These are phyloP conservation scores for Neocloeon triangulifer DNA, from an alignment of 1,140 invertebrate species.

Conservation along the genomic window DNA sequence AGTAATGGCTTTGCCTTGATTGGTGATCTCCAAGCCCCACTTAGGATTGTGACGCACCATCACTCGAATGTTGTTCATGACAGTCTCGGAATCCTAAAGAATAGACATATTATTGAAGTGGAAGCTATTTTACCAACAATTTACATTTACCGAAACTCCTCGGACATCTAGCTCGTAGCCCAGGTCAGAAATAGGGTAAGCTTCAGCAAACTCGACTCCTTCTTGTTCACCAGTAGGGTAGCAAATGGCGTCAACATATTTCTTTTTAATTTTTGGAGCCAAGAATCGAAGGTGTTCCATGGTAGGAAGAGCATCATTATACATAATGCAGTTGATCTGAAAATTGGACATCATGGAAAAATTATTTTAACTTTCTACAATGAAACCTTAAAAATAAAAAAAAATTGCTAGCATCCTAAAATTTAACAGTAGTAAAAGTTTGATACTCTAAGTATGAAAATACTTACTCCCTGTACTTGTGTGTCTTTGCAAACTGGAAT, in stretches of 20 bases:
- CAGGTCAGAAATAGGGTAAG: slow-evolving; percentile 6
- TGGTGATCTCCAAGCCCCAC: slow-evolving; percentile 7
- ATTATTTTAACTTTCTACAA: too few relatives aligned
- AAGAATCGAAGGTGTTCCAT: slow-evolving; percentile 6
- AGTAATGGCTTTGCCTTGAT: slow-evolving; percentile 1
- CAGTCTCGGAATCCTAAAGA: slow-evolving; percentile 8
- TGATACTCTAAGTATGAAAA: too few relatives aligned
- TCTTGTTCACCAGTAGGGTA: background rate
- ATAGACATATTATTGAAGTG: background rate
- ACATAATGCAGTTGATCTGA: slow-evolving; percentile 5
- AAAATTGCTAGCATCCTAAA: too few relatives aligned
- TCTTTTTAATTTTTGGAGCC: slow-evolving; percentile 5
- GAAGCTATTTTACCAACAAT: background rate
- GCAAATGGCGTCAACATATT: slow-evolving; percentile 1
- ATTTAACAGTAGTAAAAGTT: too few relatives aligned
- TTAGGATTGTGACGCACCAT: slow-evolving; percentile 10
- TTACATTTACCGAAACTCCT: background rate
- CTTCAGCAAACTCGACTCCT: too few relatives aligned
- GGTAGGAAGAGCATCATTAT: slow-evolving; percentile 4
- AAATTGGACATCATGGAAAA: too few relatives aligned
- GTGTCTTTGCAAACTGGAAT: slow-evolving; percentile 6
- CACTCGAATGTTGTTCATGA: slow-evolving; percentile 9
- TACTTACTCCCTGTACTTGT: slow-evolving; percentile 7
- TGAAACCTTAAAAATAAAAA: background rate
- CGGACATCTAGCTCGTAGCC: slow-evolving; percentile 3